A percentile compares a stretch with the other conserved stretches of the same genome.
Evolutionary conservation across 2,797 vertebrate species (phyloP).

Genomic region (Cossypha dichroa): DNA sequence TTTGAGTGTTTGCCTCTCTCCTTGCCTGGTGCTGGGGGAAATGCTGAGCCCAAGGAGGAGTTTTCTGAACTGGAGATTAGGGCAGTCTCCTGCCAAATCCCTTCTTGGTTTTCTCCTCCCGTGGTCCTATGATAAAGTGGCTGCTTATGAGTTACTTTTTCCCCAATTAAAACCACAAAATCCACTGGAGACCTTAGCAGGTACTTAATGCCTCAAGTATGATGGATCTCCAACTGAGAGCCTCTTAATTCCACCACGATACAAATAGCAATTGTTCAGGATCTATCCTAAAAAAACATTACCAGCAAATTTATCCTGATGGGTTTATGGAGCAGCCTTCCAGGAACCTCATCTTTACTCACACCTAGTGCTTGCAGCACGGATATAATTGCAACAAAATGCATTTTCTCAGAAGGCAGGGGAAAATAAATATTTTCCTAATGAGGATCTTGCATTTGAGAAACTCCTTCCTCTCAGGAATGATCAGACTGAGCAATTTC

Average conservation of each 20-base stretch:
- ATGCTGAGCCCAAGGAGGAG: neutral
- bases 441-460: neutral
- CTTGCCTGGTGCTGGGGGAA: neutral
- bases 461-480: neutral
- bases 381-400: neutral
- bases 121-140: neutral
- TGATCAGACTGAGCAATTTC: neutral
- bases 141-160: neutral
- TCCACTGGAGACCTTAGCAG: neutral
- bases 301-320: neutral
- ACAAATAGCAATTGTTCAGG: neutral
- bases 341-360: neutral
- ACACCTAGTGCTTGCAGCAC: neutral
- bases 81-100: neutral
- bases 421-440: neutral
- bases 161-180: neutral
- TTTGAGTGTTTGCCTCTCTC: neutral
- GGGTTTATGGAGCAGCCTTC: neutral
- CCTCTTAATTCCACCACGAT: neutral
- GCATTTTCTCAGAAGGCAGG: neutral
- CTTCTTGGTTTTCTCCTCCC: neutral
- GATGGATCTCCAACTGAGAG: neutral
- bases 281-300: neutral
- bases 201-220: neutral
- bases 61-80: neutral